phyloP scores from a whole-genome alignment of 2,888 invertebrate genomes.

The Hypolimnas misippus region DNA sequence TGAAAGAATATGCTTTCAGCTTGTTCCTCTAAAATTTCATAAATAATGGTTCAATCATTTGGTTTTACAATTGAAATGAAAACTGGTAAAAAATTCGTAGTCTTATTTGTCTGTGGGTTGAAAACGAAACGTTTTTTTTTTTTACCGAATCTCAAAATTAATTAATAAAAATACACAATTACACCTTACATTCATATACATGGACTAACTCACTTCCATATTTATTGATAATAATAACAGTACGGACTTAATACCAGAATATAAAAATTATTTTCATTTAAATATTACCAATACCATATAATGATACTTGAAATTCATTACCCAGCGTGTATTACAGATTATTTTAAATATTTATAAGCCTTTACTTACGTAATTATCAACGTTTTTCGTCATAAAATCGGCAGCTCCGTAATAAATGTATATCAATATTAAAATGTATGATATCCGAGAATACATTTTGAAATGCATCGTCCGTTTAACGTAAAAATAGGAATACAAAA shows the following conservation, averaged over 20 bases:
- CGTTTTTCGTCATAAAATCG: constrained; percentile 46
- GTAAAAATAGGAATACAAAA: constrained; percentile 22
- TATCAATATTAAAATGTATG: constrained; percentile 9
- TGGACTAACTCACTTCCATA: too few relatives aligned
- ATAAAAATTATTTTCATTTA: not conserved
- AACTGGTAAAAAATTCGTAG: too few relatives aligned
- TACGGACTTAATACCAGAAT: not conserved
- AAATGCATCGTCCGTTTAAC: constrained; percentile 11
- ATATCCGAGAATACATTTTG: constrained; percentile 27
- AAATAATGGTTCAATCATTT: too few relatives aligned
- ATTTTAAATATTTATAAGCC: not conserved
- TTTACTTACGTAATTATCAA: constrained; percentile 54
- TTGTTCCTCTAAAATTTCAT: too few relatives aligned
- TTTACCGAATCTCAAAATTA: too few relatives aligned
- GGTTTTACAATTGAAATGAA: too few relatives aligned
- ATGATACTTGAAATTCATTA: not conserved
- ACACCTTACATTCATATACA: too few relatives aligned
- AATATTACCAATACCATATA: not conserved
- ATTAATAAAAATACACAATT: too few relatives aligned
- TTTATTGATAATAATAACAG: too few relatives aligned
- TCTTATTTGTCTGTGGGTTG: too few relatives aligned
- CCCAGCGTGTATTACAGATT: not conserved
- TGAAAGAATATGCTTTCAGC: too few relatives aligned
- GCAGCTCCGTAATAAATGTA: constrained; percentile 28
- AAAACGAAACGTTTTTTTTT: too few relatives aligned